phyloP scores from a whole-genome alignment of 2,113 vertebrate species.

The Xiphophorus couchianus region DNA sequence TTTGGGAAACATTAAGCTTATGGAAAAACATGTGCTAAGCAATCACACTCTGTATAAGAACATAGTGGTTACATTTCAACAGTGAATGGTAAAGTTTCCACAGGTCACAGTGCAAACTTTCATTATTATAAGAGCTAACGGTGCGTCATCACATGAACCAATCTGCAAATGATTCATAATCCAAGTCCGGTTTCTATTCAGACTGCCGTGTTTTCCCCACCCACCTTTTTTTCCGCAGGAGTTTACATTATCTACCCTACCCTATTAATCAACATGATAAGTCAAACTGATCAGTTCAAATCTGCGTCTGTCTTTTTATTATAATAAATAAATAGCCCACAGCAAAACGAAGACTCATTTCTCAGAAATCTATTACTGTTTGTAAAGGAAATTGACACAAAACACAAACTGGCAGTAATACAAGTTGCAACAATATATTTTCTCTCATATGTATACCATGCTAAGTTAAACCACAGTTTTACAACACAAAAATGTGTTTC shows the following conservation, averaged over 20 bases:
- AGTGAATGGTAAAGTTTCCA: neutral
- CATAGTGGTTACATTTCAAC: neutral
- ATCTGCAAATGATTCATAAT: constrained; percentile 22
- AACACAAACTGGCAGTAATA: too few species aligned
- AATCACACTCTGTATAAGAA: neutral
- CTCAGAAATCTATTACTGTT: too few species aligned
- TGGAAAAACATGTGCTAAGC: neutral
- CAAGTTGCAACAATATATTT: neutral
- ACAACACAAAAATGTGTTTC: neutral
- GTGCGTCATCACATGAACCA: constrained; percentile 18
- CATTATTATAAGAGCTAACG: neutral
- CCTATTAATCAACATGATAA: neutral
- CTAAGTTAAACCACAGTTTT: neutral
- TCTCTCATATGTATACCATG: neutral
- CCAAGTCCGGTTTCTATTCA: constrained; percentile 6
- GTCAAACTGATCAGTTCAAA: too few species aligned
- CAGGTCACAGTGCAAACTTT: neutral
- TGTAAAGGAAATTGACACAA: too few species aligned
- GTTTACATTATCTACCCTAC: neutral
- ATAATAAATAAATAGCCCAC: too few species aligned
- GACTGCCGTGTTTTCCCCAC: constrained; percentile 34
- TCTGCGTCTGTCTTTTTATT: too few species aligned
- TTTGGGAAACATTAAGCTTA: neutral
- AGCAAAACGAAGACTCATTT: too few species aligned
- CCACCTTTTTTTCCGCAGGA: constrained; percentile 14